Conservation (phyloP, 2,797 vertebrate species). For the Hemibagrus guttatus region DNA sequence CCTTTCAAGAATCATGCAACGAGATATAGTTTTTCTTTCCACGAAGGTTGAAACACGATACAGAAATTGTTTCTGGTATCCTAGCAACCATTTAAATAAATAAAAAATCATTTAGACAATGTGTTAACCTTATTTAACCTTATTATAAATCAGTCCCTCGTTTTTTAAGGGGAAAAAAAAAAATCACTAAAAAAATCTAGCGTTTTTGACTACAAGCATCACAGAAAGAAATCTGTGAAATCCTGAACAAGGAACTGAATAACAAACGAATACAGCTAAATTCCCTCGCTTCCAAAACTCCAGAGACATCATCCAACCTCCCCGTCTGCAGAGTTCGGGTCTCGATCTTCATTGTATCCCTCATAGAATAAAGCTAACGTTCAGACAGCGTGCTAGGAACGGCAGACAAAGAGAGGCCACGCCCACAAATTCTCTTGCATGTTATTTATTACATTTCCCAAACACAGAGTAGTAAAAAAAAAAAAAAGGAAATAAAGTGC, state of each 20-base stretch:
- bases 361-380: too few relatives aligned
- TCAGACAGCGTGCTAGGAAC: neutral
- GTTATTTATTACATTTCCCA: constrained; percentile 51
- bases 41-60: neutral
- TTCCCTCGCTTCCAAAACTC: neutral
- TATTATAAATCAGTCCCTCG: too few relatives aligned
- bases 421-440: neutral
- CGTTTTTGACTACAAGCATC: too few relatives aligned
- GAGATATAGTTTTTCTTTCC: neutral
- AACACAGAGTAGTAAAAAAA: neutral
- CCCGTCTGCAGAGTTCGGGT: neutral
- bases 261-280: neutral
- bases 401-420: neutral
- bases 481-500: constrained; percentile 57
- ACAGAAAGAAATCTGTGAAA: too few relatives aligned
- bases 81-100: neutral
- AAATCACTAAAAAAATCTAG: too few relatives aligned
- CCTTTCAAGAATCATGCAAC: neutral
- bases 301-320: neutral
- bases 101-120: neutral
- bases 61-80: neutral
- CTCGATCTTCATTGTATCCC: too few relatives aligned
- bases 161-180: too few relatives aligned
- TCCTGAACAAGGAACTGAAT: too few relatives aligned
- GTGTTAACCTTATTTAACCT: neutral